Evolutionary conservation across 2,888 invertebrate genomes (phyloP).

Genomic region (Morpho deidamia): DNA sequence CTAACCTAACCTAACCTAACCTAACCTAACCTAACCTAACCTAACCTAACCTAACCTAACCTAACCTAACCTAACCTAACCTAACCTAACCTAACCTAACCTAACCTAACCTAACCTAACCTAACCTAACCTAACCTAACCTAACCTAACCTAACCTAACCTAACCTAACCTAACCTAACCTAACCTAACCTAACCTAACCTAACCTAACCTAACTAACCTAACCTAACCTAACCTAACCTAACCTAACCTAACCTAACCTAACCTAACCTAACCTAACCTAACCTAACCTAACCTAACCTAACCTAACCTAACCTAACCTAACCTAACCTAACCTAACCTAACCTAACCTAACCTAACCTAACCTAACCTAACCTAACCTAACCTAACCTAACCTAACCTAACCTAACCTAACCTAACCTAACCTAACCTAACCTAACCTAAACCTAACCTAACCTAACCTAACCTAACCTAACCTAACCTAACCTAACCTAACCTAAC

Average conservation of each 20-base stretch:
- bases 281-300: conserved; percentile 13
- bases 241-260: conserved; percentile 24
- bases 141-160: conserved; percentile 16
- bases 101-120: conserved; percentile 10
- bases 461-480: neutral
- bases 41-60: conserved; percentile 9
- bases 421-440: neutral
- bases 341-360: conserved; percentile 18
- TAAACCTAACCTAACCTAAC: neutral
- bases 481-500: neutral
- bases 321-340: conserved; percentile 19
- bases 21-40: too few species aligned
- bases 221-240: conserved; percentile 13
- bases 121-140: neutral
- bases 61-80: conserved; percentile 8
- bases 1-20: conserved; percentile 9
- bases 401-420: conserved; percentile 1
- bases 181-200: conserved; percentile 7
- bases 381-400: conserved; percentile 2
- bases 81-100: conserved; percentile 10
- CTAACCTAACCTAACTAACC: conserved; percentile 6
- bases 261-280: conserved; percentile 12
- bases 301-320: conserved; percentile 8
- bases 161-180: conserved; percentile 24
- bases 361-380: conserved; percentile 11